A percentile compares a stretch with the other conserved stretches of the same genome.
Conservation (phyloP, 2,888 invertebrate genomes). For the Allacma fusca region DNA sequence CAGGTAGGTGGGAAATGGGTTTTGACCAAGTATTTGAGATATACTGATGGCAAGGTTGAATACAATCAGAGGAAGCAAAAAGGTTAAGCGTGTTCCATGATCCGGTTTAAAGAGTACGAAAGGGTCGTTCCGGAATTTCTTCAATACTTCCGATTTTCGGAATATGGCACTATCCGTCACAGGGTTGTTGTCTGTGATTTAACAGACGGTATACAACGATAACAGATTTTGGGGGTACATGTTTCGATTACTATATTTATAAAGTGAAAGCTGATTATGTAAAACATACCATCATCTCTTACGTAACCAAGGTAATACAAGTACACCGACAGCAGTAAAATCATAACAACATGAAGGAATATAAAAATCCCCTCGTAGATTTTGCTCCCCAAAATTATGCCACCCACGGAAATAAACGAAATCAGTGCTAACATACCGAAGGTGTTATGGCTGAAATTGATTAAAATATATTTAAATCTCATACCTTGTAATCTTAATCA, state of each 20-base stretch:
- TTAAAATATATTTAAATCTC: not conserved
- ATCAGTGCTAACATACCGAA: conserved; percentile 39
- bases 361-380: conserved; percentile 42
- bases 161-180: conserved; percentile 17
- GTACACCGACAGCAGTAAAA: conserved; percentile 28
- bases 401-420: conserved; percentile 41
- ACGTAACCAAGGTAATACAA: conserved; percentile 42
- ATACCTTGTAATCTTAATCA: too few species aligned
- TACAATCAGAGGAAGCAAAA: conserved; percentile 19
- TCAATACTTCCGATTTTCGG: not conserved
- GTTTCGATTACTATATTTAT: too few species aligned
- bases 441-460: conserved; percentile 37
- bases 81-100: not conserved
- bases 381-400: conserved; percentile 32
- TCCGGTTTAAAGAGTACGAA: not conserved
- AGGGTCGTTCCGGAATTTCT: not conserved
- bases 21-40: conserved; percentile 23
- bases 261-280: too few species aligned
- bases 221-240: not conserved
- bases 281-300: conserved; percentile 33
- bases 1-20: conserved; percentile 67
- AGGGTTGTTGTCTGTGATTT: not conserved
- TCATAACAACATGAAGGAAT: conserved; percentile 18
- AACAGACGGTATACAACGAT: not conserved
- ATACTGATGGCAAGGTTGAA: conserved; percentile 12